Percentiles rank a stretch among this genome's conserved stretches.
These are phyloP conservation scores for Notolabrus celidotus DNA, from an alignment of 2,797 vertebrate genomes.

Conservation along the genomic window DNA sequence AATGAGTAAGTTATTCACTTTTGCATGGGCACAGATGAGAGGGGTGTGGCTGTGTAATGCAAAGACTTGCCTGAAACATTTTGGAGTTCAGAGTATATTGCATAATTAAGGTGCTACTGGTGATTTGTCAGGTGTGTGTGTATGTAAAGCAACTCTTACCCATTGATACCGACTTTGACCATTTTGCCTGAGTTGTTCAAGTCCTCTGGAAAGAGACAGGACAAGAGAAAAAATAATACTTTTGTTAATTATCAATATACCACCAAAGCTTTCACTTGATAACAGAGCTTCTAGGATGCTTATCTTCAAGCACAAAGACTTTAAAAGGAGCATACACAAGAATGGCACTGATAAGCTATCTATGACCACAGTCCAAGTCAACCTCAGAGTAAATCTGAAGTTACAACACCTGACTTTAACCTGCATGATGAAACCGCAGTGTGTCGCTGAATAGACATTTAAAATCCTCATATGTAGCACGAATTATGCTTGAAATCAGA, in stretches of 20 bases:
- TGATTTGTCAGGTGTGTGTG: background rate
- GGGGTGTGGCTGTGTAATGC: slow-evolving; percentile 4
- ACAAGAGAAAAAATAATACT: background rate
- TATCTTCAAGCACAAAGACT: background rate
- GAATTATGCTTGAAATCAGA: background rate
- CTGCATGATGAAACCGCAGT: background rate
- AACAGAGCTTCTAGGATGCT: background rate
- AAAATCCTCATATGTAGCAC: background rate
- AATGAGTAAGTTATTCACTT: background rate
- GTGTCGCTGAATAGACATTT: background rate
- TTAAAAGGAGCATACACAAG: background rate
- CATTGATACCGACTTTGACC: slow-evolving; percentile 90
- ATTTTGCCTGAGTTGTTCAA: slow-evolving; percentile 82
- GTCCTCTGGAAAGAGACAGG: slow-evolving; percentile 77
- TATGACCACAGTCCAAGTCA: background rate
- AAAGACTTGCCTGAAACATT: no score
- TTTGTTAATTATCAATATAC: background rate
- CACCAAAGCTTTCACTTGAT: background rate
- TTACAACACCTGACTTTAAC: background rate
- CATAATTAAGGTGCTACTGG: background rate
- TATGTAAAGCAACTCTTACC: slow-evolving; percentile 74
- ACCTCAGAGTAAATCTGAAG: background rate
- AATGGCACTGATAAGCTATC: slow-evolving; percentile 23
- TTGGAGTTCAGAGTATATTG: background rate
- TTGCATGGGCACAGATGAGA: background rate